phyloP scores from a whole-genome alignment of 2,113 vertebrate species.

The Probosciger aterrimus region DNA sequence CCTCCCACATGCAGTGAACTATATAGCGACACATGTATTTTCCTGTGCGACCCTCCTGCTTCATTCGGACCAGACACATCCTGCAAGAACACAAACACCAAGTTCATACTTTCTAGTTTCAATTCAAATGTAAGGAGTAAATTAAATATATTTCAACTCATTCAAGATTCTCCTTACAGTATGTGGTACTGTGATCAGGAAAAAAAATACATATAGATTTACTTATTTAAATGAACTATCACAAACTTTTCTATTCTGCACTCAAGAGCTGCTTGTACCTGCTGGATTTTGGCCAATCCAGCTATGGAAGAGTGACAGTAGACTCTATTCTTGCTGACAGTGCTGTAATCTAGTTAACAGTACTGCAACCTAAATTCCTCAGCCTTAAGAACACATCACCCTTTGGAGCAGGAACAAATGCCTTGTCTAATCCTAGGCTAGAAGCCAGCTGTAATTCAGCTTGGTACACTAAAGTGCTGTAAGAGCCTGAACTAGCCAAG shows the following conservation, averaged over 20 bases:
- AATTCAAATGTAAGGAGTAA: neutral
- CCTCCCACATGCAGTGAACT: constrained; percentile 99
- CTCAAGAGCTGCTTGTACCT: neutral
- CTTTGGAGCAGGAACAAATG: neutral
- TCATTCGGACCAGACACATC: constrained; percentile 98
- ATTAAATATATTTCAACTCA: neutral
- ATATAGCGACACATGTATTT: constrained; percentile 97
- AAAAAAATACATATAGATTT: neutral
- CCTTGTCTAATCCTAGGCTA: neutral
- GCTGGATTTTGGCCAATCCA: neutral
- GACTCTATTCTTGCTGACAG: neutral
- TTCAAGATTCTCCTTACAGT: neutral
- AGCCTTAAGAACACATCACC: neutral
- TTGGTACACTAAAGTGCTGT: neutral
- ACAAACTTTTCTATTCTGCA: neutral
- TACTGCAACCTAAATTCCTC: neutral
- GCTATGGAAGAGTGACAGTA: neutral
- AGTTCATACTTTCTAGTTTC: neutral
- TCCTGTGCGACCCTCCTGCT: constrained; percentile 91
- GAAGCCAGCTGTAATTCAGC: neutral
- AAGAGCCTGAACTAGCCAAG: neutral
- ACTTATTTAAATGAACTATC: neutral
- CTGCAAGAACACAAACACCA: constrained; percentile 64
- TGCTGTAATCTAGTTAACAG: neutral
- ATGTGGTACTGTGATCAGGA: neutral